Conservation (phyloP, 2,888 invertebrate species). For the Drosophila hamatofila region DNA sequence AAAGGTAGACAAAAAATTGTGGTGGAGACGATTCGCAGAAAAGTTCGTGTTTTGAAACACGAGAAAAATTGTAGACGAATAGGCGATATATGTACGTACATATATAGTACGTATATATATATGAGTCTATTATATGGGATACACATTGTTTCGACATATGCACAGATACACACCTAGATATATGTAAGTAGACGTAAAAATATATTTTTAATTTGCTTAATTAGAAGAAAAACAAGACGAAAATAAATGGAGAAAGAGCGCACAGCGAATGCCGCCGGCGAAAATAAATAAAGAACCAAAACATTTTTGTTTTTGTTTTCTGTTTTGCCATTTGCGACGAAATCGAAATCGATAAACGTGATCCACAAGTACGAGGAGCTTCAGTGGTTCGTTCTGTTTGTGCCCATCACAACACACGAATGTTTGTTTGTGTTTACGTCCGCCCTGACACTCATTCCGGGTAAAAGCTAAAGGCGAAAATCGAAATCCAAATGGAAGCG, state of each 20-base stretch:
- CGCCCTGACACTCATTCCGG: constrained; percentile 26
- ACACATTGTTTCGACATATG: constrained; percentile 29
- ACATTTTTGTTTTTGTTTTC: constrained; percentile 16
- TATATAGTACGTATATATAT: not conserved
- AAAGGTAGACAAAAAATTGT: constrained; percentile 30
- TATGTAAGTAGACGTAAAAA: constrained; percentile 20
- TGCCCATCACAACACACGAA: not conserved
- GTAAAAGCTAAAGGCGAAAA: constrained; percentile 41
- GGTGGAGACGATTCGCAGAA: constrained; percentile 50
- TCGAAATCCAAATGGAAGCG: constrained; percentile 45
- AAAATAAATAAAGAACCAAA: constrained; percentile 35
- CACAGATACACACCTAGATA: constrained; percentile 14
- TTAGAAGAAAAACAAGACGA: constrained; percentile 58
- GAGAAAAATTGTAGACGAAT: constrained; percentile 38
- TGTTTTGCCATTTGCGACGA: constrained; percentile 31
- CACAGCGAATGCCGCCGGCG: constrained; percentile 27
- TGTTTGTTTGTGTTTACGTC: not conserved
- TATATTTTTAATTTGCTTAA: constrained; percentile 76
- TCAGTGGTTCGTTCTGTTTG: constrained; percentile 26
- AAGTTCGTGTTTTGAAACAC: constrained; percentile 55
- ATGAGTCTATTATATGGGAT: not conserved
- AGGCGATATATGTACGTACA: not conserved
- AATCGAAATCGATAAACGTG: constrained; percentile 71
- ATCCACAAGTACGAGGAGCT: constrained; percentile 50
- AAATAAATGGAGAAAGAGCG: constrained; percentile 40